Evolutionary conservation across 37 sponge, comb jelly and placozoan genomes (phyloP), one percentile per base, ranked within the genome.

Genomic region (Lycopodina hypogea): DNA sequence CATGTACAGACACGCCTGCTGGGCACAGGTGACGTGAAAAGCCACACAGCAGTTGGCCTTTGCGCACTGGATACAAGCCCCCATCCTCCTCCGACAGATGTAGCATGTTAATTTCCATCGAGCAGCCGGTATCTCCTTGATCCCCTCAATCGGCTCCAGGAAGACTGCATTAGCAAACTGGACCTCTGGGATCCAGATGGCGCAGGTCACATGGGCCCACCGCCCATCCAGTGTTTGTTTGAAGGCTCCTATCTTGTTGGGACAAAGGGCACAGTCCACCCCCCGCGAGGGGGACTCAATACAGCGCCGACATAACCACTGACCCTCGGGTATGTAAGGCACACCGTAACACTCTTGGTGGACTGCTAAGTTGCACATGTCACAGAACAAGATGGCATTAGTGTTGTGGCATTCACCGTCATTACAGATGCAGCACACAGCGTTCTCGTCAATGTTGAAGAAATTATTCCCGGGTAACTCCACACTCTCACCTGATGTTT

Each of bases 321-420:
- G 99, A 7, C 99, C 99, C 77, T 98, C 99, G 3, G 99, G 99
- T 50, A 98, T 98, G 86, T 93, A 98, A n/a, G 99, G 99, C 33
- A 98, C 96, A 23, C 99, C 99, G 75, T 98, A 98, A 81, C 99
- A 98, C 75, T 98, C 99, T 69, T 98, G 99, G 76, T 98, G 99
- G 29, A 98, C 94, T 22, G 99, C 96, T 56, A 98, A 75, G 58
- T 98, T 98, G 87, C 99, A 98, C 99, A 98, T 98, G 81, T 98
- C 99, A 73, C 99, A 98, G 86, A 98, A 98, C 51, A 98, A 81
- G 59, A 98, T 98, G 74, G 92, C 96, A 69, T 98, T 98, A 36
- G 97, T 98, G 72, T 98, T 98, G 81, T 96, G 97, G 57, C 92
- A 90, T 74, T 98, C 99, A 23, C 99, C 99, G 63, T 98, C 99